Evolutionary conservation across 2,888 invertebrate species (phyloP), one percentile per base, ranked within the genome.

Genomic region (Melanostoma mellinum): DNA sequence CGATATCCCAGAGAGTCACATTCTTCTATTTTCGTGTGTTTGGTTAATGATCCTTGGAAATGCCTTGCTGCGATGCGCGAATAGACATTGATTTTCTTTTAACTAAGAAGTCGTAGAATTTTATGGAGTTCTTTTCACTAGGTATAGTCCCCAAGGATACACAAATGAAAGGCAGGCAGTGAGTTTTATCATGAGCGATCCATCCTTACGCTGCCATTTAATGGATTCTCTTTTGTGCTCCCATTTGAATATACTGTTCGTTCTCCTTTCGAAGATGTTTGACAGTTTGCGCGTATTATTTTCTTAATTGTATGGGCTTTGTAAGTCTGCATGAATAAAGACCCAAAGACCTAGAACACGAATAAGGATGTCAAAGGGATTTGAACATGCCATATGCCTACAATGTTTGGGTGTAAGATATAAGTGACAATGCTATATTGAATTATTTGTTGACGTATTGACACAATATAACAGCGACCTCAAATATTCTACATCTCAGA

Each of bases 271-370:
- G 36, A 35, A 63, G 50, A 79, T 63, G 61, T 79, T 79, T 74
- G 74, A 68, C 74, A 79, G 79, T 74, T 69, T 74, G 79, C 42
- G 50, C 30, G 48, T 44, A 79, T 79, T 74, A 68, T 74, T 61
- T 72, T 61, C 55, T 46, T 55, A 68, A 68, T 79, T 79, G 68
- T 68, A 67, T 63, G 69, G 53, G 72, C 56, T 67, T 78, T 67
- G 67, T 65, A 36, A 67, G 40, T 30, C 55, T 60, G 42, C 10
- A 42, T 36, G n/a, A 42, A 61, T 55, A 10, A 52, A 10, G 68
- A 52, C 60, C 46, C 38, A 58, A 75, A 58, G 48, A 58, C 46
- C 58, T 44, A 60, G 52, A 40, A 73, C 44, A 67, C 67, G 58
- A 67, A 78, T 67, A 9, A 30, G 35, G 60, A 73, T 78, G 55